Base-by-base conservation (phyloP, 2,113 vertebrate species). In the Baryphthengus martii region DNA sequence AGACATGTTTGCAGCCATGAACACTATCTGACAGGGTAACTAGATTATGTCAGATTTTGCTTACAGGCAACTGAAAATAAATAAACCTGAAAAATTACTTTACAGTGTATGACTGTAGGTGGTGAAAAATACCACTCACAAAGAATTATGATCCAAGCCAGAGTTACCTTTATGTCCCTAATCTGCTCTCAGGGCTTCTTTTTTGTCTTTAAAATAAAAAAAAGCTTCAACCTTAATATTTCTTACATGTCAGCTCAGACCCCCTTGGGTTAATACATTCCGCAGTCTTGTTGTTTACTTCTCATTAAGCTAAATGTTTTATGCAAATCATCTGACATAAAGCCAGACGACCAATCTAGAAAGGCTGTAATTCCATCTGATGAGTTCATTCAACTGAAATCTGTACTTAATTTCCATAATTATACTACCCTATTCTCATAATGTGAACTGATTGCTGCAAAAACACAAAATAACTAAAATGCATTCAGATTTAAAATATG, bases 361-460 rank as follows among this genome's bases (percentile, higher is more conserved):
- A 97, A 97, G 96, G 97, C 98, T 97, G 97, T 97, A 97, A 98
- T 98, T 98, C 97, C 96, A 98, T 97, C 97, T 98, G 98, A 98
- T 98, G 98, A 98, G 97, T 98, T 98, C 97, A 97, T 98, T 98
- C 97, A 98, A 95, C 97, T 98, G 98, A 98, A 98, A 98, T 98
- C 97, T 97, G 97, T 97, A 97, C 97, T 98, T 98, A 98, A 98
- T 98, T 98, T 98, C 97, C 98, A 98, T 98, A 98, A 98, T 98
- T 98, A 97, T 96, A 91, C 97, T 97, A 94, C 97, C 97, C 98
- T 97, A 97, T 98, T 98, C 97, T 98, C 97, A 97, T 98, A 98
- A 98, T 98, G 97, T 95, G 97, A 97, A 97, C 97, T 98, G 98
- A 98, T 98, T 98, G 97, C 97, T 97, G 96, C 93, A 86, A 97